phyloP scores from a whole-genome alignment of 2,888 invertebrate species.

The Acleris cristana region DNA sequence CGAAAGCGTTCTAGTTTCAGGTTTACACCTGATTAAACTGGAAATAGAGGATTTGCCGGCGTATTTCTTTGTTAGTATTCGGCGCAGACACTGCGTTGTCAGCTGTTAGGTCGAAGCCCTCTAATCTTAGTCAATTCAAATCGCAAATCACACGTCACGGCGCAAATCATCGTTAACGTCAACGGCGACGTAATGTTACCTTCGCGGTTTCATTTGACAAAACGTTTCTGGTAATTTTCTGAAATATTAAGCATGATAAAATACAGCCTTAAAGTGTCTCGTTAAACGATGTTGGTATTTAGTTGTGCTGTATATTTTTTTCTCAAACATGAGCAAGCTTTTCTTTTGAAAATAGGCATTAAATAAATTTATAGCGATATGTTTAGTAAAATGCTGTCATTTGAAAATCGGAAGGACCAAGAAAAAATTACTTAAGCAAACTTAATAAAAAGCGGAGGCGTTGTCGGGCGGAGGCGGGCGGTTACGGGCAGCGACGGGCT shows the following conservation, averaged over 20 bases:
- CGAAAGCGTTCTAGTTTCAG: too few species aligned
- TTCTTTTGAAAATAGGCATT: neutral
- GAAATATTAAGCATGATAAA: too few species aligned
- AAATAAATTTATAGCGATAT: neutral
- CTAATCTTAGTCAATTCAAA: slow-evolving; percentile 29
- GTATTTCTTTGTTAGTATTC: neutral
- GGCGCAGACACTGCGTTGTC: neutral
- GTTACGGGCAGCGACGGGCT: too few species aligned
- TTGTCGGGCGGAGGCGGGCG: too few species aligned
- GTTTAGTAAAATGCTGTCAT: neutral
- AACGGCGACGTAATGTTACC: slow-evolving; percentile 23
- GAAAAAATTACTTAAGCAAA: too few species aligned
- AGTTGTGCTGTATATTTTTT: too few species aligned
- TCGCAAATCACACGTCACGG: slow-evolving; percentile 32
- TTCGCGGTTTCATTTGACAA: neutral
- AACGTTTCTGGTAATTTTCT: too few species aligned
- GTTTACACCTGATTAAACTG: too few species aligned
- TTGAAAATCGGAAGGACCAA: neutral
- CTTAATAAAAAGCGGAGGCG: too few species aligned
- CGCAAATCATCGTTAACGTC: slow-evolving; percentile 37
- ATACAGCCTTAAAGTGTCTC: too few species aligned
- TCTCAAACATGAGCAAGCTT: too few species aligned
- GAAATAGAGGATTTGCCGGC: neutral
- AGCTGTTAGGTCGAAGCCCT: slow-evolving; percentile 22
- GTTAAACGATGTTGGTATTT: too few species aligned